Evolutionary conservation across 2,113 vertebrate genomes (phyloP).

Genomic region (Stegastes partitus): DNA sequence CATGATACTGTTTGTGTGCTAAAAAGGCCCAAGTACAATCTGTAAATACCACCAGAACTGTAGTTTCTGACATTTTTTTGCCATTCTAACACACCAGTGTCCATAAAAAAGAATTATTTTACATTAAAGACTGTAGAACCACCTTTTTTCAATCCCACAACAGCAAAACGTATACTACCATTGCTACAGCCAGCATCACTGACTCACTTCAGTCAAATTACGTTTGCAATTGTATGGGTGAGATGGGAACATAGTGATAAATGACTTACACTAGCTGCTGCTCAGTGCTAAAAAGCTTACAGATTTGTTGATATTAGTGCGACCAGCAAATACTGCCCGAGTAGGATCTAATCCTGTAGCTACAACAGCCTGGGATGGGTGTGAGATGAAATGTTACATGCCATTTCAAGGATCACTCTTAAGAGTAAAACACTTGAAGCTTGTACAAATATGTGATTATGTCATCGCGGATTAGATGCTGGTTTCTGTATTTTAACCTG

Average conservation of each 20-base stretch:
- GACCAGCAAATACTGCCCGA: conserved; percentile 17
- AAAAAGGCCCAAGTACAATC: too few species aligned
- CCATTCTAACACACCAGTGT: too few species aligned
- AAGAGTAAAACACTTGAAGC: conserved; percentile 56
- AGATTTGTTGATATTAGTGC: conserved; percentile 44
- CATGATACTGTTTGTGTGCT: too few species aligned
- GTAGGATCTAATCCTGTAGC: conserved; percentile 40
- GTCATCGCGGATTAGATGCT: conserved; percentile 61
- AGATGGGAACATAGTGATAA: conserved; percentile 13
- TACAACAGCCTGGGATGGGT: conserved; percentile 28
- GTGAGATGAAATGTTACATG: conserved; percentile 39
- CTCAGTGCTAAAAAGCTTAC: conserved; percentile 38
- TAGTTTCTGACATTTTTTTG: too few species aligned
- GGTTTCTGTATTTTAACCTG: conserved; percentile 57
- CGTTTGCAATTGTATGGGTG: not conserved
- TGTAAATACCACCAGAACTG: too few species aligned
- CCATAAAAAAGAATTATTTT: too few species aligned
- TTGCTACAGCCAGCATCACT: not conserved
- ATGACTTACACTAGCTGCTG: conserved; percentile 9
- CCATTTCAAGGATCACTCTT: conserved; percentile 57
- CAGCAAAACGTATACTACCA: too few species aligned
- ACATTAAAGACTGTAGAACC: not conserved
- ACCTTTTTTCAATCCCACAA: not conserved
- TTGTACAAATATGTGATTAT: conserved; percentile 67
- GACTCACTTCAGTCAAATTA: not conserved